These are phyloP conservation scores for Tapirus indicus DNA, from an alignment of 2,797 vertebrate genomes.

Conservation along the genomic window DNA sequence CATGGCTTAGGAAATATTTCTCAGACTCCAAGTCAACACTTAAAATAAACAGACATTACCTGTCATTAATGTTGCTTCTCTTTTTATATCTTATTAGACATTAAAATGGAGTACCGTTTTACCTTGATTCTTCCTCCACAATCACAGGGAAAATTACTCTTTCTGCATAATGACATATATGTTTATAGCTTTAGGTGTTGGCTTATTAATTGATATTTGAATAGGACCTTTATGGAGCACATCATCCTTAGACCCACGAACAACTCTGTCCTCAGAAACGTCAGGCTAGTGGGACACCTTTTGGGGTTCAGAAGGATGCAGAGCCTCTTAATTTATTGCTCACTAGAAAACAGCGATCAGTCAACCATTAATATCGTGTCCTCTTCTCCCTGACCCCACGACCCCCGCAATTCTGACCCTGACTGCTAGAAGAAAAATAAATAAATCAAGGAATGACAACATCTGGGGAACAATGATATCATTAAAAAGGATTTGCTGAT, in stretches of 20 bases:
- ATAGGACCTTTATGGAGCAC: not conserved
- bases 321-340: not conserved
- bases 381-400: not conserved
- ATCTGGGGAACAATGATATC: not conserved
- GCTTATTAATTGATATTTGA: constrained; percentile 1
- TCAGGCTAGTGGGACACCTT: not conserved
- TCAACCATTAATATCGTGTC: not conserved
- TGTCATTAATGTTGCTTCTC: not conserved
- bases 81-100: not conserved
- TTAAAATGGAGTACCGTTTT: not conserved
- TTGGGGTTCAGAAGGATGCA: not conserved
- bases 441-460: not conserved
- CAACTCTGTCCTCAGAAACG: not conserved
- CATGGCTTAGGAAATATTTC: constrained; percentile 14
- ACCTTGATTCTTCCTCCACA: not conserved
- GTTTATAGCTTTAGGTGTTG: not conserved
- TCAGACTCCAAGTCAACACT: not conserved
- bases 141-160: not conserved
- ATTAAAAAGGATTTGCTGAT: not conserved
- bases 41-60: not conserved
- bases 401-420: not conserved
- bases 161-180: not conserved
- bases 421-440: not conserved
- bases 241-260: not conserved
- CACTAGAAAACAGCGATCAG: not conserved